Base-by-base conservation (phyloP, 2,113 vertebrate species). In the Microcebus murinus region DNA sequence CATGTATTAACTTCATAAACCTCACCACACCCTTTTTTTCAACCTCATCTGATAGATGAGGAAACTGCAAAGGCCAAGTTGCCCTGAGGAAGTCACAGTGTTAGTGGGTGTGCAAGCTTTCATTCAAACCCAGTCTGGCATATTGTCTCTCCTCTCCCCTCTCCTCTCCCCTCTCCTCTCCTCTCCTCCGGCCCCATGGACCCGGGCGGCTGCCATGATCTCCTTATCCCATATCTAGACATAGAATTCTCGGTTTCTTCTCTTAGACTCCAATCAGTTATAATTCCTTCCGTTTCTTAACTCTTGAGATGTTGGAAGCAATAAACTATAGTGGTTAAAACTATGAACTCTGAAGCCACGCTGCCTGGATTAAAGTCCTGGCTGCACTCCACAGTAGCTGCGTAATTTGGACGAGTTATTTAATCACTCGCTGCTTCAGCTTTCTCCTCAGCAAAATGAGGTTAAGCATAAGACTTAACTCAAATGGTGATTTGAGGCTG, bases 381-480 rank as follows among this genome's bases (percentile, higher is more conserved):
- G 6, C 23, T 31, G 13, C 34, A n/a, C 5, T 7, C 21, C 8
- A 23, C 31, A 29, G 57, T 65, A 39, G 29, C 31, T 80, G 8
- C 13, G 6, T 76, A 48, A 65, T 70, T 81, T 88, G 71, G 20
- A 63, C 27, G 6, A 94, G 23, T 18, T 81, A 48, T 45, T 95
- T 25, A 73, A 52, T 93, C 13, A 52, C 27, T 52, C 17, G 48
- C 20, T 68, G 29, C 10, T n/a, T 96, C 61, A 50, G 52, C 89
- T 95, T 93, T 97, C 63, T 83, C 21, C 63, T 70, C 23, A 63
- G 63, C 39, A 73, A 92, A 87, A 93, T 63, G 36, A 79, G 21
- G 17, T 42, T 77, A 83, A 88, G 67, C 65, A 34, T 34, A 70
- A 68, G 39, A 27, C 13, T 89, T 77, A 55, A 81, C 21, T 55